Evolutionary conservation across 2,797 vertebrate genomes (phyloP), one percentile per base, ranked within the genome.

Genomic region (Mastacembelus armatus): DNA sequence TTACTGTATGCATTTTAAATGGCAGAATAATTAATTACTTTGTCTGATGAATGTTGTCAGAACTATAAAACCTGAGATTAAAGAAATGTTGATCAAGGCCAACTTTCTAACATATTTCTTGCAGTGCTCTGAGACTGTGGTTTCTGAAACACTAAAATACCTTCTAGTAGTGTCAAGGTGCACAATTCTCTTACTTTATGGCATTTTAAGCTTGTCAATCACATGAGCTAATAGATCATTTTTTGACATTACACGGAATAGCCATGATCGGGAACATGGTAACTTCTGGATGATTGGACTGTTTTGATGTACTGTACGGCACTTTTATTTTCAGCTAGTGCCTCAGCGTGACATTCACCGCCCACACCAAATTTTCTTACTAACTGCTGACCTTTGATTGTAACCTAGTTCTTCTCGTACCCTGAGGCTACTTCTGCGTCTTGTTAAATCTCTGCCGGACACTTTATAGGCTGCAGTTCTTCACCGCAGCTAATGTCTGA

Each of bases 11-110:
- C 4, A 51, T 69, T 67, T 42, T 15, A 65, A 62, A 55, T 67
- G 6, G 0, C 29, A 39, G 5, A 75, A 79, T 77, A 77, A 75
- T n/a, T n/a, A 78, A 63, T 0, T 8, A 7, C 19, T 54, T 35
- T 56, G 0, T 26, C 5, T 26, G 4, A 18, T 61, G 0, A 38
- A 22, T 52, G 4, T 36, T 26, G 7, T 27, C 2, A 14, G 8
- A 27, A 19, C 40, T 22, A 16, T 27, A 10, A 16, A 39, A 16
- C 29, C 16, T 4, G 21, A 35, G n/a, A n/a, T n/a, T 45, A 35
- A 55, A 43, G 14, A 8, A 3, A 10, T 33, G 16, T 22, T 26
- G 3, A 24, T 36, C 27, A 18, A n/a, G 10, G n/a, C n/a, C 7
- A 27, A 36, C 4, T 16, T 18, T 16, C 14, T 18, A 29, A 2